Evolutionary conservation across 1,140 invertebrate genomes (phyloP), one percentile per base, ranked within the genome.

Genomic region (Lordiphosa clarofinis): DNA sequence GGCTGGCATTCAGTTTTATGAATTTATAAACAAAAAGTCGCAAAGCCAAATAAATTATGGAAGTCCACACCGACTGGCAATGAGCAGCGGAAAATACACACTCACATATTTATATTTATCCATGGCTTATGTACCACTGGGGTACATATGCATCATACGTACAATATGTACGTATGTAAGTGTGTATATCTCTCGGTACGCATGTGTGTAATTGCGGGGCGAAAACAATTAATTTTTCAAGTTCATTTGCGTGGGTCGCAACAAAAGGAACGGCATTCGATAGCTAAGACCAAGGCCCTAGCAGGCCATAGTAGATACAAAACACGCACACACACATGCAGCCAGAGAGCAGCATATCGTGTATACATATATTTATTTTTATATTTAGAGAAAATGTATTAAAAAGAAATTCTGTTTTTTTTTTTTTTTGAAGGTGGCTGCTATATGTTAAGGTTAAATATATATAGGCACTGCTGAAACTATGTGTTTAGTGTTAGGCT

Each of bases 401-500:
- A 65, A 55, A 63, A 60, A 65, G 12, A 50, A 53, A 66, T 66
- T 35, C 56, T 56, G 15, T 47, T 56, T 42, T 56, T 70, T 66
- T 33, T 65, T 56, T 52, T 62, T 56, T 46, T 73, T 78, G 73
- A 82, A 82, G 76, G 76, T 82, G 76, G 75, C 73, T 73, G 78
- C 78, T 84, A 63, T 86, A 78, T 84, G 79, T 86, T 84, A 84
- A 84, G 78, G 78, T 84, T 84, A 84, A 84, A 71, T 65, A 82
- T 69, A 63, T 56, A 42, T 58, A 58, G 42, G 47, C 57, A 33
- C 48, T 40, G 19, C 43, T 33, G 9, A 68, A 68, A 68, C 64
- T 68, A 68, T 68, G 64, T 67, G 35, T 38, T 31, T 59, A 46
- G 64, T 68, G 64, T 21, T 50, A 11, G 3, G 35, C 4, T 43